Evolutionary conservation across 2,888 invertebrate species (phyloP), one percentile per base, ranked within the genome.

Genomic region (Autographa gamma): DNA sequence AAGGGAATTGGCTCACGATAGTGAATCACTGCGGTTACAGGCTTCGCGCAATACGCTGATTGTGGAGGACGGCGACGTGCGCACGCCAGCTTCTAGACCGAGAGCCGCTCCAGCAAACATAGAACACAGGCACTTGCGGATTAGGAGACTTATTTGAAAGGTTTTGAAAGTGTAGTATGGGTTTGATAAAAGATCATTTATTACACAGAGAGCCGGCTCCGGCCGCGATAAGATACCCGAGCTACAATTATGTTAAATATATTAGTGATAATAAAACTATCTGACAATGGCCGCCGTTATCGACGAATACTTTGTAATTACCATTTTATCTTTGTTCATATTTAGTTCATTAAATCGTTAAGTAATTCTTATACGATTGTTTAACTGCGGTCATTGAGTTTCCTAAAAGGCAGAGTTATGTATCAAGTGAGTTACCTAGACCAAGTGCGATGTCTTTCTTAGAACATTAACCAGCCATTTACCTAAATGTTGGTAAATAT

Each of bases 1-100:
- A 86, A 73, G 85, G 81, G 90, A 88, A 90, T 83, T 83, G 74
- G 82, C 76, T 69, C 58, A 62, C 65, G 81, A 84, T 82, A 83
- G 60, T 86, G 88, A 88, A 82, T 89, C 88, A 88, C 64, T 71
- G 77, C 63, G 84, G 82, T 83, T 60, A 58, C 65, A 61, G 69
- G 8, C 66, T 72, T 65, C 63, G 65, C 61, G 73, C 58, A 76
- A 75, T 4, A 69, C 56, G 66, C 66, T 64, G 83, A 77, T 74
- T 70, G 70, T 41, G 60, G 16, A 25, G 25, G 69, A 63, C 62
- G 58, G 31, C 31, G 68, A 63, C 62, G 54, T 66, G 65, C 71
- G 66, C 19, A 34, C n/a, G 52, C 14, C 58, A 16, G 48, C 48
- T 8, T 31, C 25, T 38, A 63, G 19, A 31, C 31, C 61, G 19